Conservation (phyloP, 2,888 invertebrate genomes). For the Ditylenchus weischeri region DNA sequence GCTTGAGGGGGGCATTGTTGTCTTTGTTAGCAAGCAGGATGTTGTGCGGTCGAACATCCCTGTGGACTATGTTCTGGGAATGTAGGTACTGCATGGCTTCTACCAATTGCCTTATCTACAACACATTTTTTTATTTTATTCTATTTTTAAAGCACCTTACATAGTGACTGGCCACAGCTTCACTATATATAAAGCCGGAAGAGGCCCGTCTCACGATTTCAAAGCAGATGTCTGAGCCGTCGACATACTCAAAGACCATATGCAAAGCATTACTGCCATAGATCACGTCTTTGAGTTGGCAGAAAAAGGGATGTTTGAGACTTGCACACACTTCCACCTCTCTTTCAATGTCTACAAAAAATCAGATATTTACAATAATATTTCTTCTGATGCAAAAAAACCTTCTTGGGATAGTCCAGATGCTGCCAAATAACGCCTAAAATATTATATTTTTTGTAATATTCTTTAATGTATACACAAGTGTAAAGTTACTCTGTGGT, state of each 20-base stretch:
- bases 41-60: conserved; percentile 95
- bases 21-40: conserved; percentile 90
- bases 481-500: no score
- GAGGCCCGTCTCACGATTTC: conserved; percentile 72
- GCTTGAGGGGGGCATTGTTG: conserved; percentile 94
- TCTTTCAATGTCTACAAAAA: conserved; percentile 70
- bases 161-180: conserved; percentile 86
- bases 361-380: conserved; percentile 8
- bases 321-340: conserved; percentile 93
- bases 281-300: conserved; percentile 78
- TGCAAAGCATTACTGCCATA: conserved; percentile 37
- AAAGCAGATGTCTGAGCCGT: conserved; percentile 95
- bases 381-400: background rate
- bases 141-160: background rate
- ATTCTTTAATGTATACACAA: no score
- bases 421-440: conserved; percentile 85
- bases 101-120: conserved; percentile 96
- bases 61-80: conserved; percentile 93
- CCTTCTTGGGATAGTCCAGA: conserved; percentile 94
- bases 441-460: no score
- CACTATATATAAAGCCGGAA: conserved; percentile 96
- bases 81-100: conserved; percentile 96
- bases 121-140: conserved; percentile 64
- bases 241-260: conserved; percentile 70
- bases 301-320: conserved; percentile 97